These are phyloP conservation scores for Recurvirostra avosetta DNA, from an alignment of 2,113 vertebrate species.

Conservation along the genomic window DNA sequence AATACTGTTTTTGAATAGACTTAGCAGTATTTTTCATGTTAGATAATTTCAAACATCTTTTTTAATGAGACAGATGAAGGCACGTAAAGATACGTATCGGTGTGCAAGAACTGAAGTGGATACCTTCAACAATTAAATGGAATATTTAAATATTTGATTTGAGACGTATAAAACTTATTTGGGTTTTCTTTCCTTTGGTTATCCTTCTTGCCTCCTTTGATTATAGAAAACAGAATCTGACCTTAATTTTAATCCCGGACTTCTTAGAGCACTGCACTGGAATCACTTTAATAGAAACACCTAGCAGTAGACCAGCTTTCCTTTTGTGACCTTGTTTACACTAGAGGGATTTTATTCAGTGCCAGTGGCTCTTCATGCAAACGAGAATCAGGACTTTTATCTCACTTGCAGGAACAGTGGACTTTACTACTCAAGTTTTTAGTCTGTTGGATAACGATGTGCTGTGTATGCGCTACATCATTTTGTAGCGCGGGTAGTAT, in stretches of 20 bases:
- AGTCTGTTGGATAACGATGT: neutral
- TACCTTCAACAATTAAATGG: neutral
- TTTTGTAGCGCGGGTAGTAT: neutral
- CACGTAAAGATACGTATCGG: neutral
- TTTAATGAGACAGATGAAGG: slow-evolving; percentile 4
- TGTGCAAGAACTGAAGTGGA: slow-evolving; percentile 27
- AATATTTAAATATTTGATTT: slow-evolving; percentile 1
- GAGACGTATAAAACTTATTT: neutral
- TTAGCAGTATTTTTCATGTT: slow-evolving; percentile 72
- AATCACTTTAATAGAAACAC: neutral
- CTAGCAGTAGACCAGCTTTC: neutral
- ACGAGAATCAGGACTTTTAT: neutral
- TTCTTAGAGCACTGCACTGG: neutral
- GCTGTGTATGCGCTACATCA: too few species aligned
- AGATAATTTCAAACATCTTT: slow-evolving; percentile 7
- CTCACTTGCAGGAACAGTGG: neutral
- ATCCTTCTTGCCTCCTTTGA: neutral
- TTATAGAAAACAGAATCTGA: neutral
- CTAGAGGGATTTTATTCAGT: neutral
- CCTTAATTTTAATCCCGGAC: neutral
- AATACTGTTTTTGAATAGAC: slow-evolving; percentile 75
- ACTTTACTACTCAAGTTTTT: neutral
- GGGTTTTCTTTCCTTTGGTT: neutral
- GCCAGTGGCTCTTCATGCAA: neutral
- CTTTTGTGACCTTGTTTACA: neutral